Conservation (phyloP, 2,888 invertebrate species). For the Bembecia ichneumoniformis region DNA sequence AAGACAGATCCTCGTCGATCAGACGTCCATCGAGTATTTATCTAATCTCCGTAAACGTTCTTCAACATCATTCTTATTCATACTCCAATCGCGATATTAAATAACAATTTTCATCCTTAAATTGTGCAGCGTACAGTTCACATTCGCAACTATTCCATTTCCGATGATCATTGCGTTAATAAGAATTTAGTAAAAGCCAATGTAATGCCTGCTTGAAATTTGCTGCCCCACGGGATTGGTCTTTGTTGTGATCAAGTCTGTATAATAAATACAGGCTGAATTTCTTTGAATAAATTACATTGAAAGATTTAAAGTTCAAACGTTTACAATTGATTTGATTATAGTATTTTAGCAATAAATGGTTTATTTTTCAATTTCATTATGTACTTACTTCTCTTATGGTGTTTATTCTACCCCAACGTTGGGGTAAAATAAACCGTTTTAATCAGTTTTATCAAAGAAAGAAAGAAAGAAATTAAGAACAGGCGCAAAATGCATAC, state of each 20-base stretch:
- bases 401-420: too few relatives aligned
- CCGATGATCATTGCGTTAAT: conserved; percentile 14
- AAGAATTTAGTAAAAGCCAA: conserved; percentile 11
- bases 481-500: too few relatives aligned
- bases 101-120: neutral
- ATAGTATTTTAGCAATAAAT: conserved; percentile 1
- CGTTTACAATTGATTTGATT: conserved; percentile 24
- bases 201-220: conserved; percentile 17
- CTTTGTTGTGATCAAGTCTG: conserved; percentile 20
- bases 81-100: too few relatives aligned
- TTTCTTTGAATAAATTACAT: conserved; percentile 15
- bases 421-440: too few relatives aligned
- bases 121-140: neutral
- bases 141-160: conserved; percentile 7
- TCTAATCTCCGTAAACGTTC: conserved; percentile 3
- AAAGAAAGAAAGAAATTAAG: too few relatives aligned
- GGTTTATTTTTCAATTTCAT: neutral
- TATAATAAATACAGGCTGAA: conserved; percentile 14
- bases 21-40: neutral
- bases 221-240: conserved; percentile 20
- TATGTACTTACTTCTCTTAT: too few relatives aligned
- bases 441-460: too few relatives aligned
- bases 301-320: conserved; percentile 3
- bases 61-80: conserved; percentile 2
- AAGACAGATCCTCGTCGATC: neutral